Evolutionary conservation across 2,797 vertebrate genomes (phyloP), one percentile per base, ranked within the genome.

Genomic region (Arrhamphus sclerolepis): DNA sequence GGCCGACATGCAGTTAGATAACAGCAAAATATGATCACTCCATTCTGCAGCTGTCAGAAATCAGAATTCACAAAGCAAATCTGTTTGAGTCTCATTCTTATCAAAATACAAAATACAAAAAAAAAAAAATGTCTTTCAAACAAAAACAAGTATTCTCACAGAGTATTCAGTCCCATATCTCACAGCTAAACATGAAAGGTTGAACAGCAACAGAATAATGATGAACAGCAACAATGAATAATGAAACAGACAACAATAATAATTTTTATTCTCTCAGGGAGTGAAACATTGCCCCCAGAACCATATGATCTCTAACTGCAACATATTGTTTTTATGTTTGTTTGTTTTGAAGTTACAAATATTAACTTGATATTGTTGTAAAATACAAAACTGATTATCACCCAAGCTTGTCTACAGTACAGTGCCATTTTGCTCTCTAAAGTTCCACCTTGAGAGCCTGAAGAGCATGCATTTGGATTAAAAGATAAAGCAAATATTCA

Each of bases 191-290:
- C 50, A 62, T 69, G 56, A 66, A 46, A 49, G 51, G 73, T 68
- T 78, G 72, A 51, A 81, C 71, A 75, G 54, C 69, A 66, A 70
- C 55, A 55, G 34, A 63, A 31, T 34, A 34, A 34, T 11, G 31
- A 34, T 34, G 31, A 34, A 10, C 31, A 34, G 31, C 31, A 34
- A 34, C 28, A 17, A 82, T 85, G 78, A 84, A 88, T 89, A 78
- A 86, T 88, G 83, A 54, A 86, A 70, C 47, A 82, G 58, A 58
- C 62, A 74, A 52, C 60, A 82, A 57, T 71, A 61, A 78, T 68
- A 56, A 66, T 75, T 75, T 56, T 64, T 71, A 67, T 78, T 82
- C 81, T 85, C 67, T 64, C 39, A 53, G 73, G 75, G 57, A 84
- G 78, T 42, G 53, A 58, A 66, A 71, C 74, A 78, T 60, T 44